phyloP scores from a whole-genome alignment of 2,113 vertebrate species.

The Bombycilla garrulus region DNA sequence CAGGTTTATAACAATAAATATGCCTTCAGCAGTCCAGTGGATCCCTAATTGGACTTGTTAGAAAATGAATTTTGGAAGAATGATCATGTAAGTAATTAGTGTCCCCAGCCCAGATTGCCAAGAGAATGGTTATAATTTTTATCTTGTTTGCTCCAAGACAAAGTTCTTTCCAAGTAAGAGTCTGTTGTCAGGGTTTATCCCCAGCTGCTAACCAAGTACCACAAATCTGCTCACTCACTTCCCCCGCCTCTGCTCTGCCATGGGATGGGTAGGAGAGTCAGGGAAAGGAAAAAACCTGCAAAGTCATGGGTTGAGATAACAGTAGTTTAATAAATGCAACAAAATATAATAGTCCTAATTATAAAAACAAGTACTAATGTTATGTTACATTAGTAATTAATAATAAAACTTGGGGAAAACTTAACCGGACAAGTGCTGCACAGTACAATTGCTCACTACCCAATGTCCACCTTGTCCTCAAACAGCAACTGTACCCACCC shows the following conservation, averaged over 20 bases:
- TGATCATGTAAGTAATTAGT: not conserved
- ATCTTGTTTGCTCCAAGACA: not conserved
- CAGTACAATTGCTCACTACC: not conserved
- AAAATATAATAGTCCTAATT: not conserved
- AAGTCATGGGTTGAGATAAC: not conserved
- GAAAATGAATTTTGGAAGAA: not conserved
- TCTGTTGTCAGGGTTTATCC: not conserved
- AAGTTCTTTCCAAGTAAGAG: not conserved
- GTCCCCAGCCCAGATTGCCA: not conserved
- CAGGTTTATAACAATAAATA: not conserved
- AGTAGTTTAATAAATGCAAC: not conserved
- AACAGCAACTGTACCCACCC: fast-evolving
- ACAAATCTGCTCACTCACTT: not conserved
- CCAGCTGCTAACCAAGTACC: not conserved
- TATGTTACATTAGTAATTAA: not conserved
- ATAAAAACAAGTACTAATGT: not conserved
- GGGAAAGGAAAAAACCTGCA: not conserved
- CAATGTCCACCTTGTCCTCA: not conserved
- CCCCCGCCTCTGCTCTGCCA: not conserved
- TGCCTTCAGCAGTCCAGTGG: not conserved
- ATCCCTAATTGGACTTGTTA: not conserved
- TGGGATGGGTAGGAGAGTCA: not conserved
- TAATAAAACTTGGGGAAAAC: not conserved
- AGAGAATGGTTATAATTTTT: not conserved
- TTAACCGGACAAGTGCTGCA: not conserved